phyloP scores from a whole-genome alignment of 1,140 invertebrate species.

The Trachelipus rathkii region DNA sequence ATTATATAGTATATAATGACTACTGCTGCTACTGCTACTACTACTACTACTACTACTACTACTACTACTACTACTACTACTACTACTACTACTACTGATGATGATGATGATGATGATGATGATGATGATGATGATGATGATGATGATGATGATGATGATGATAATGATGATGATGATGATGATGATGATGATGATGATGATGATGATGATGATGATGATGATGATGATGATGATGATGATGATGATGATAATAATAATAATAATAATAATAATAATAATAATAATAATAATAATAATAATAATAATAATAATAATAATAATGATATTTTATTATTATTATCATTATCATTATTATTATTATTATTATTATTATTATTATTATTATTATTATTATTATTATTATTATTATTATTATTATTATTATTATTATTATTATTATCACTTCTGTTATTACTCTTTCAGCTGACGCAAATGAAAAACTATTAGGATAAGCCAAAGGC shows the following conservation, averaged over 20 bases:
- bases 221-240: conserved; percentile 9
- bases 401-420: too few species aligned
- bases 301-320: conserved; percentile 11
- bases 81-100: too few species aligned
- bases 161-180: conserved; percentile 9
- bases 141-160: conserved; percentile 8
- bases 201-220: conserved; percentile 9
- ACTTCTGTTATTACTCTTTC: too few species aligned
- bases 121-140: conserved; percentile 8
- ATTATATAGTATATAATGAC: neutral
- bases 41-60: neutral
- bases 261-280: conserved; percentile 11
- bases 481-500: too few species aligned
- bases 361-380: too few species aligned
- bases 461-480: too few species aligned
- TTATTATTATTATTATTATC: too few species aligned
- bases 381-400: too few species aligned
- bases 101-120: conserved; percentile 8
- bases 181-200: conserved; percentile 9
- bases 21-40: neutral
- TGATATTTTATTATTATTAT: too few species aligned
- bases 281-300: conserved; percentile 11
- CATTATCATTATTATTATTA: neutral
- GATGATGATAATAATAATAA: conserved; percentile 10
- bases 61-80: too few species aligned